Conservation (phyloP, 2,113 vertebrate species). For the Neoarius graeffei region DNA sequence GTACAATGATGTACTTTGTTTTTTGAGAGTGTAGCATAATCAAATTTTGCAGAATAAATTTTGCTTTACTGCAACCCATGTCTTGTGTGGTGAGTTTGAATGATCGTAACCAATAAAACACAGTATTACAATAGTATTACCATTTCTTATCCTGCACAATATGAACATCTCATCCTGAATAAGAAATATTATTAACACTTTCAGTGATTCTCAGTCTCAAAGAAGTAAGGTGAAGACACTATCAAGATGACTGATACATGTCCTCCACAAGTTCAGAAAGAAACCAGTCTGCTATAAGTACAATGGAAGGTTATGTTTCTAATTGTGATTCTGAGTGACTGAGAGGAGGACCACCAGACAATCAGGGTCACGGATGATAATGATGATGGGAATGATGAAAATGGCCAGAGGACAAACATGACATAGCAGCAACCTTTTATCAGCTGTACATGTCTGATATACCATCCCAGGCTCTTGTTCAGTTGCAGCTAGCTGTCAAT, state of each 20-base stretch:
- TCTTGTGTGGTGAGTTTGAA: neutral
- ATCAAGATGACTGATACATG: too few species aligned
- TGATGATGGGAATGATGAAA: neutral
- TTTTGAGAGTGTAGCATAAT: too few species aligned
- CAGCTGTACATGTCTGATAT: neutral
- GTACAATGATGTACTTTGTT: too few species aligned
- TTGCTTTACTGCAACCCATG: neutral
- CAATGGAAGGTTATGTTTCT: neutral
- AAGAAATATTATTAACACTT: too few species aligned
- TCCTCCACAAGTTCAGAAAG: neutral
- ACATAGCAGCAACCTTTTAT: neutral
- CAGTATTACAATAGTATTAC: neutral
- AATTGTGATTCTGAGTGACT: neutral
- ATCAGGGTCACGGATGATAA: neutral
- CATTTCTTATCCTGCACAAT: too few species aligned
- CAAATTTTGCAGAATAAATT: neutral
- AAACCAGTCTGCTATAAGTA: neutral
- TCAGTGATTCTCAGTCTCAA: too few species aligned
- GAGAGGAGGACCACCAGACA: neutral
- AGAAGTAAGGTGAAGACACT: too few species aligned
- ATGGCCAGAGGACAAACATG: neutral
- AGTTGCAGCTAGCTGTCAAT: too few species aligned
- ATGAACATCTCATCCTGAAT: too few species aligned
- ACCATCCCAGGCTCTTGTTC: too few species aligned
- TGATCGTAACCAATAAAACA: neutral